Conservation (phyloP, 2,888 invertebrate species). For the Apamea crenata region DNA sequence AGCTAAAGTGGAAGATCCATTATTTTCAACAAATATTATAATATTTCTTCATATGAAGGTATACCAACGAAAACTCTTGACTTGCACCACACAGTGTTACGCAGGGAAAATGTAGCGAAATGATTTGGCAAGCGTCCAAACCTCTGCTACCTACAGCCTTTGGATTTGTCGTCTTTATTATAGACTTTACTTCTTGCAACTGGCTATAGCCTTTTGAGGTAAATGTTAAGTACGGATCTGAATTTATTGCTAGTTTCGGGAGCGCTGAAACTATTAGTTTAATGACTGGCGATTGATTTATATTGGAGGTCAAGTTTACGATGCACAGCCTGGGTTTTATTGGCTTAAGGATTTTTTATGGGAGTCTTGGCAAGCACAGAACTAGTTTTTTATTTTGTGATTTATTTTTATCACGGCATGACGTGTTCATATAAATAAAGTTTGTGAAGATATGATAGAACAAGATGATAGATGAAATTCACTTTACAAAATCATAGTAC, state of each 20-base stretch:
- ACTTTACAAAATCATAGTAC: neutral
- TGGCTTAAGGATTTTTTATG: neutral
- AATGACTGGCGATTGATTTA: conserved; percentile 12
- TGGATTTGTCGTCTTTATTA: conserved; percentile 77
- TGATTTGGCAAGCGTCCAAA: conserved; percentile 80
- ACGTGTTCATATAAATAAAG: neutral
- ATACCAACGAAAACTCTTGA: conserved; percentile 30
- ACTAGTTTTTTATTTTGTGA: neutral
- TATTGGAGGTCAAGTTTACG: conserved; percentile 24
- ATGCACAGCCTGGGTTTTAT: neutral
- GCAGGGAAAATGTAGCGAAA: conserved; percentile 70
- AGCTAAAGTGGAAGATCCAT: neutral
- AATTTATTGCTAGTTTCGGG: conserved; percentile 31
- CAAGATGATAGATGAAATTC: neutral
- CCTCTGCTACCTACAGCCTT: conserved; percentile 68
- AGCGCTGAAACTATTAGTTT: conserved; percentile 11
- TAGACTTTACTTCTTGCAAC: conserved; percentile 69
- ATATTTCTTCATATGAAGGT: neutral
- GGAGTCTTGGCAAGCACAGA: neutral
- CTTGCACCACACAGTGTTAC: conserved; percentile 56
- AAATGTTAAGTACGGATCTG: conserved; percentile 54
- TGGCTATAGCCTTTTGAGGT: conserved; percentile 60
- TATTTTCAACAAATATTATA: neutral
- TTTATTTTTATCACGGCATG: neutral
- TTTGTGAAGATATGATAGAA: neutral